Evolutionary conservation across 2,888 invertebrate species (phyloP), one percentile per base, ranked within the genome.

Genomic region (Venusia cambrica): DNA sequence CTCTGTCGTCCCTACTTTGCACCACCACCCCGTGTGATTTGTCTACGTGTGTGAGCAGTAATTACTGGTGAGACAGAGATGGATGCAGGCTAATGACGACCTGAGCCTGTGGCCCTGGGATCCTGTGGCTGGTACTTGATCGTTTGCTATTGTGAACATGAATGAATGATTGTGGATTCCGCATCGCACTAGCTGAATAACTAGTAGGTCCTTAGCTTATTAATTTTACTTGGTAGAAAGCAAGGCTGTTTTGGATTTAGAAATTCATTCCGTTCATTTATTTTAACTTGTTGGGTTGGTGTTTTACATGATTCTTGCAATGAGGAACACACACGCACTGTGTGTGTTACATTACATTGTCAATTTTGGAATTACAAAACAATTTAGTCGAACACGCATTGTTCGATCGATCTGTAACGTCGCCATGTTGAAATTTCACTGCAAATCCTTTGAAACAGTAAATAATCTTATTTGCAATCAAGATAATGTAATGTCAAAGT

Each of bases 11-110:
- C 30, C 51, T 56, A 36, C 30, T 51, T 50, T 54, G 33, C 19
- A 37, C 51, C 54, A 37, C 21, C 24, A 45, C 24, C 51, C 21
- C 38, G 21, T 39, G 60, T 61, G 67, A 72, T 73, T 72, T 63
- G 69, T 72, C 69, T 66, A 63, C 53, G 58, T 61, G 64, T 64
- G 57, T 51, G 62, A 63, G 62, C 61, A 62, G 62, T 72, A 73
- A 75, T 76, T 73, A 73, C 65, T 48, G 38, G 55, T 50, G 52
- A 55, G 74, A 73, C 73, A 69, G 73, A 71, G 76, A 76, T 72
- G 57, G 68, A 76, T 76, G 70, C 63, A 45, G 46, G 46, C 46
- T 69, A 69, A 69, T 69, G 66, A 62, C 43, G 52, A 55, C 55
- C 45, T 38, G 30, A 33, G 56, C 55, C 45, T 38, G 30, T 36